A percentile compares a stretch with the other conserved stretches of the same genome.
Conservation (phyloP, 2,797 vertebrate genomes). For the Eurystomus glaucurus region DNA sequence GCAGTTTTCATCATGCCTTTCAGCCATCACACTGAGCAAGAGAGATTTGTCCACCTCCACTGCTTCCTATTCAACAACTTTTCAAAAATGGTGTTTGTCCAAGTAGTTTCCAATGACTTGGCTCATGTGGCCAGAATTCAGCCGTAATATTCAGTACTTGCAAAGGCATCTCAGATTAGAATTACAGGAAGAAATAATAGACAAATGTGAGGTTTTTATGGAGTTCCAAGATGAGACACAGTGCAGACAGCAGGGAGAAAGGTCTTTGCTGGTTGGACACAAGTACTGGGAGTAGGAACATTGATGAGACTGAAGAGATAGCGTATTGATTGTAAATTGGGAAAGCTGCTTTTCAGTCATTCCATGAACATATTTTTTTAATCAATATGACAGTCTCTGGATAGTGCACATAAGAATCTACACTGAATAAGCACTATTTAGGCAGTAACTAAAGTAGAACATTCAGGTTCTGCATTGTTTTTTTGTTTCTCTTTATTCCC, state of each 20-base stretch:
- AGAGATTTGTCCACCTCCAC: background rate
- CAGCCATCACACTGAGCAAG: background rate
- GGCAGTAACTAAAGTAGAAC: background rate
- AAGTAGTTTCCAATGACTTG: background rate
- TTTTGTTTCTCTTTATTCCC: background rate
- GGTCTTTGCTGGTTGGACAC: background rate
- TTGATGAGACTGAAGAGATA: background rate
- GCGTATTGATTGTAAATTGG: background rate
- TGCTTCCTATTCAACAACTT: background rate
- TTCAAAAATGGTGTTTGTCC: background rate
- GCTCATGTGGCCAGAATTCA: background rate
- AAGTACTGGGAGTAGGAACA: background rate
- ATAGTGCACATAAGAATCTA: rapidly evolving
- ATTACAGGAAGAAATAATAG: background rate
- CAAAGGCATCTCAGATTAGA: background rate
- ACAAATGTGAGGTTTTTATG: background rate
- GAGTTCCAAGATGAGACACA: background rate
- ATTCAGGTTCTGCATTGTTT: background rate
- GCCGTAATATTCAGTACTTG: background rate
- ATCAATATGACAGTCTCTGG: background rate
- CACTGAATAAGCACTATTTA: background rate
- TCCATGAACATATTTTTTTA: background rate
- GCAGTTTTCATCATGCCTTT: slow-evolving; percentile 9
- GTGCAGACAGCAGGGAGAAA: background rate
- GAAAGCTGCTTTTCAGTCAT: background rate